A percentile compares a stretch with the other conserved stretches of the same genome.
Conservation (phyloP, 2,888 invertebrate genomes). For the Drosophila hamatofila region DNA sequence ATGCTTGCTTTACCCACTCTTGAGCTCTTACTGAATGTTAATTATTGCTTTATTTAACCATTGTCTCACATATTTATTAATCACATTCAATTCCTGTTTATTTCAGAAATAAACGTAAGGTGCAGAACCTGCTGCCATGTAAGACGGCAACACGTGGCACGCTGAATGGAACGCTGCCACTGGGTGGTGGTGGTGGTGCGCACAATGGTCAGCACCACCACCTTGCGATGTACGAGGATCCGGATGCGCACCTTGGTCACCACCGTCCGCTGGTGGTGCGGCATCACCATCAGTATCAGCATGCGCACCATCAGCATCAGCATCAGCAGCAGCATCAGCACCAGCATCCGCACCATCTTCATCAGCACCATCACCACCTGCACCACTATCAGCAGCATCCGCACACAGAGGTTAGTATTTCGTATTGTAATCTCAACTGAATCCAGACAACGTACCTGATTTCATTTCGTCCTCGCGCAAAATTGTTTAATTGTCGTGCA, state of each 20-base stretch:
- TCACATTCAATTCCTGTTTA: background rate
- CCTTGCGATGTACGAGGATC: constrained; percentile 89
- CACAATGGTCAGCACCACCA: constrained; percentile 86
- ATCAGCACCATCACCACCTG: constrained; percentile 76
- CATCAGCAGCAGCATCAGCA: constrained; percentile 61
- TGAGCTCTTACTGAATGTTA: background rate
- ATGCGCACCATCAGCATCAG: constrained; percentile 78
- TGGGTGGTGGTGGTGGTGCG: constrained; percentile 84
- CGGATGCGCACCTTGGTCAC: constrained; percentile 88
- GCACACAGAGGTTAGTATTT: constrained; percentile 84
- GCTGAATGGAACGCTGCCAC: constrained; percentile 81
- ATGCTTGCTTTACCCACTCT: constrained; percentile 1
- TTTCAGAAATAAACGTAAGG: constrained; percentile 92
- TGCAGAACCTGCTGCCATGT: constrained; percentile 93
- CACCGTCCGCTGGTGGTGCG: constrained; percentile 86
- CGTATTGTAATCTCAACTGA: background rate
- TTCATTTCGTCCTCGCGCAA: background rate
- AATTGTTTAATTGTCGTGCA: constrained; percentile 49
- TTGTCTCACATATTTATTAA: background rate
- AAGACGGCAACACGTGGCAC: constrained; percentile 89
- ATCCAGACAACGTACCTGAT: background rate
- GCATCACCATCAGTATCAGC: constrained; percentile 81
- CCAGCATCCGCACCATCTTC: constrained; percentile 72
- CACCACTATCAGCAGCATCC: constrained; percentile 74
- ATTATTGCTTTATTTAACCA: too few species aligned